A percentile compares a stretch with the other conserved stretches of the same genome.
phyloP scores from a whole-genome alignment of 2,113 vertebrate genomes.

The Oostethus manadensis region DNA sequence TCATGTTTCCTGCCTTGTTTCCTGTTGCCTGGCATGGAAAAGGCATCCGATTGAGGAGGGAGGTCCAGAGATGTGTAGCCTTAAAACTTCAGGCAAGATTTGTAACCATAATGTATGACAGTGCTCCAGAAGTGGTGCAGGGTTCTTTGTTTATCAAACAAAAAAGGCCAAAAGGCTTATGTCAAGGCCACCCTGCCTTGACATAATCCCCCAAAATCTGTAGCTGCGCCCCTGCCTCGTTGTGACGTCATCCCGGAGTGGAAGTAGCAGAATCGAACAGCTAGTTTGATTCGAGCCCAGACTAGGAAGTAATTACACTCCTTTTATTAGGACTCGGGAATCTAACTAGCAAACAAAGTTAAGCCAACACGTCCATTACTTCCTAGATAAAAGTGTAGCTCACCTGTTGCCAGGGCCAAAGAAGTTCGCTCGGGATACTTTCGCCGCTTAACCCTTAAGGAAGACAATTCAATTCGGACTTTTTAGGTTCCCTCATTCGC shows the following conservation, averaged over 20 bases:
- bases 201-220: background rate
- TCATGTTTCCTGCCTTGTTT: constrained; percentile 59
- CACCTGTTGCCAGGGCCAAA: background rate
- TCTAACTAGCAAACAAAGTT: background rate
- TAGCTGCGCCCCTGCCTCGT: constrained; percentile 2
- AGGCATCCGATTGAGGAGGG: constrained; percentile 32
- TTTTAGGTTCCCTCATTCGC: constrained; percentile 32
- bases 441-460: constrained; percentile 28
- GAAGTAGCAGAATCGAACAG: background rate
- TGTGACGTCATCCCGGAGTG: background rate
- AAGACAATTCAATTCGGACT: background rate
- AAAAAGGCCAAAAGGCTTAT: no score
- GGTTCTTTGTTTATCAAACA: no score
- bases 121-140: background rate
- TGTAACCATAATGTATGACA: background rate
- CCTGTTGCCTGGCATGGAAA: constrained; percentile 64
- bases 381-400: background rate
- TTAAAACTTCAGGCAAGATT: background rate
- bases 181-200: background rate
- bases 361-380: background rate
- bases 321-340: background rate
- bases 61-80: constrained; percentile 5
- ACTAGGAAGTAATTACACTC: background rate
- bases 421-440: constrained; percentile 19
- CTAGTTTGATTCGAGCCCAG: background rate